phyloP scores from a whole-genome alignment of 2,888 invertebrate genomes.

The Gandaritis pyraliata region DNA sequence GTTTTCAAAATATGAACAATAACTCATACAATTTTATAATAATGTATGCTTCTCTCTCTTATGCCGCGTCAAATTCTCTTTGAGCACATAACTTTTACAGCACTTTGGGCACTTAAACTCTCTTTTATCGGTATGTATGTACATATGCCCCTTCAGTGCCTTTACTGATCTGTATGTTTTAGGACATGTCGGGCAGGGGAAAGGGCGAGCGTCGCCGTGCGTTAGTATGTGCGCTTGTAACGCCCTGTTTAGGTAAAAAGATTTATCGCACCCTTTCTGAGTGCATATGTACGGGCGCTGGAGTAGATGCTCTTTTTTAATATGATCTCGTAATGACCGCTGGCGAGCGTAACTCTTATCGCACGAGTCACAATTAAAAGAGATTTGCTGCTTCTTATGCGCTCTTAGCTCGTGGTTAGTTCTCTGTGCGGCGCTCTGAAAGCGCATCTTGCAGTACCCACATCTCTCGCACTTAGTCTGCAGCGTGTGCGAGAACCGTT shows the following conservation, averaged over 20 bases:
- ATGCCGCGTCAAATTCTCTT: constrained; percentile 14
- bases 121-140: background rate
- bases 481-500: constrained; percentile 57
- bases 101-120: constrained; percentile 10
- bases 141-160: constrained; percentile 2
- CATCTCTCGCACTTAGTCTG: constrained; percentile 56
- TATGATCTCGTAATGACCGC: background rate
- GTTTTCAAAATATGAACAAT: no score
- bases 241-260: constrained; percentile 1
- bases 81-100: background rate
- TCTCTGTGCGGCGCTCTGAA: constrained; percentile 30
- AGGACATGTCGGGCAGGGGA: background rate
- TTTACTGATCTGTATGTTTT: background rate
- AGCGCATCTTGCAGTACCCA: constrained; percentile 64
- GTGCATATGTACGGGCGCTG: constrained; percentile 11
- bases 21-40: no score
- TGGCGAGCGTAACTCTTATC: constrained; percentile 1
- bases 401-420: constrained; percentile 33
- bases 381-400: constrained; percentile 17
- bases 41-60: constrained; percentile 1
- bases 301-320: background rate
- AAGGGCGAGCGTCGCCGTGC: background rate
- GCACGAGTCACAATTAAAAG: background rate
- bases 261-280: constrained; percentile 1
- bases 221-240: constrained; percentile 5